Base-by-base conservation (phyloP, 2,797 vertebrate species). In the Lindbergichthys nudifrons region DNA sequence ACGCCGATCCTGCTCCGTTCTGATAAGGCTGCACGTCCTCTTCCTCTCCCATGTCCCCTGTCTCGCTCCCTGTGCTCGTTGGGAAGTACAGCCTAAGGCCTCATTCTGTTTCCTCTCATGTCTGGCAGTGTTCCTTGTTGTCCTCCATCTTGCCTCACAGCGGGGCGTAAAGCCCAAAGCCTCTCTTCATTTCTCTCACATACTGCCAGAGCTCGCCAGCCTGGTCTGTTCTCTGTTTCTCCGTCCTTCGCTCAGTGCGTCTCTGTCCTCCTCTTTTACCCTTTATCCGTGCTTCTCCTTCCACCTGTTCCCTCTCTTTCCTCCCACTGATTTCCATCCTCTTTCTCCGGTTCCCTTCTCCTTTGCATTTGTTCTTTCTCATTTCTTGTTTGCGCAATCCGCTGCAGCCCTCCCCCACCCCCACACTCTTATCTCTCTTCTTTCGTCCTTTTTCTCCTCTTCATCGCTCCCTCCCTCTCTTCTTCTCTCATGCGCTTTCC, bases 61-160 rank as follows among this genome's bases (percentile, higher is more conserved):
- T 84, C 72, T 51, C 72, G 5, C 77, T 58, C 45, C 59, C 45
- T 70, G 77, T 30, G 66, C 86, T 75, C 75, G 5, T 72, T 69
- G 65, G 78, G 84, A 88, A 79, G 67, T 58, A 51, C 82, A 86
- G 88, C 89, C 88, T 21, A 61, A 53, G 85, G 88, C 86, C 85
- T 81, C 75, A 19, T 86, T 87, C 86, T 79, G 83, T 76, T 80
- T 70, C 45, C 83, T 80, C 81, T 64, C 78, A 45, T 21, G 71
- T 78, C 80, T 85, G 85, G 74, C 84, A 75, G 41, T 10, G 75
- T 64, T 85, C 51, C 79, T 84, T 45, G 54, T 84, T 65, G 79
- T 88, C 85, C 86, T 90, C 87, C 90, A 91, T 90, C 87, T 90
- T 91, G 86, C 83, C 71, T 90, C 87, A 63, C 87, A 90, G 89